Conservation (phyloP, 2,888 invertebrate species). For the Dynastes maya region DNA sequence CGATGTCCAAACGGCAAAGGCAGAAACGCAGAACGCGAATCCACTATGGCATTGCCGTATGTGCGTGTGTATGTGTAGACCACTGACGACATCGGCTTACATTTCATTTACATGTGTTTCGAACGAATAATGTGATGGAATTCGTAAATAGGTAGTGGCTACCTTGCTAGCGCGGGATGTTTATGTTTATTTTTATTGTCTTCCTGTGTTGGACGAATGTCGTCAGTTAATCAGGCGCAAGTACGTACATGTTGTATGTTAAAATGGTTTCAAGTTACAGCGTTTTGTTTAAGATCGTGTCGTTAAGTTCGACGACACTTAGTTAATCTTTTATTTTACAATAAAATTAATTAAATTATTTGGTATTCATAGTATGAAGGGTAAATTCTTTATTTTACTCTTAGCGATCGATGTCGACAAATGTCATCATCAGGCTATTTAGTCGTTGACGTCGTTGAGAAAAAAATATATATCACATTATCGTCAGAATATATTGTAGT, state of each 20-base stretch:
- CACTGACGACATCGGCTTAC: slow-evolving; percentile 10
- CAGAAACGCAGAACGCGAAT: not conserved
- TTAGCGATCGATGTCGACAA: too few species aligned
- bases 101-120: slow-evolving; percentile 33
- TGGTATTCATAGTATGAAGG: too few species aligned
- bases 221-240: not conserved
- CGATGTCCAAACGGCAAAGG: not conserved
- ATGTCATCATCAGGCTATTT: too few species aligned
- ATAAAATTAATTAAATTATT: too few species aligned
- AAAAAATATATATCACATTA: too few species aligned
- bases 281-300: too few species aligned
- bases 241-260: not conserved
- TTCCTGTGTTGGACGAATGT: not conserved
- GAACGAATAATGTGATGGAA: slow-evolving; percentile 4
- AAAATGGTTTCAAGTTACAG: not conserved
- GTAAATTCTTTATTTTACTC: too few species aligned
- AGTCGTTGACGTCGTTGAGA: too few species aligned
- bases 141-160: slow-evolving; percentile 25
- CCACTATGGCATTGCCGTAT: too few species aligned
- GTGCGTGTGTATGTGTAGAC: not conserved
- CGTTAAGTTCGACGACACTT: not conserved
- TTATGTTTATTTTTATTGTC: slow-evolving; percentile 21
- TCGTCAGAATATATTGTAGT: too few species aligned
- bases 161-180: not conserved
- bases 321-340: not conserved